Base-by-base conservation (phyloP, 2,797 vertebrate species). In the Distichodus sexfasciatus region DNA sequence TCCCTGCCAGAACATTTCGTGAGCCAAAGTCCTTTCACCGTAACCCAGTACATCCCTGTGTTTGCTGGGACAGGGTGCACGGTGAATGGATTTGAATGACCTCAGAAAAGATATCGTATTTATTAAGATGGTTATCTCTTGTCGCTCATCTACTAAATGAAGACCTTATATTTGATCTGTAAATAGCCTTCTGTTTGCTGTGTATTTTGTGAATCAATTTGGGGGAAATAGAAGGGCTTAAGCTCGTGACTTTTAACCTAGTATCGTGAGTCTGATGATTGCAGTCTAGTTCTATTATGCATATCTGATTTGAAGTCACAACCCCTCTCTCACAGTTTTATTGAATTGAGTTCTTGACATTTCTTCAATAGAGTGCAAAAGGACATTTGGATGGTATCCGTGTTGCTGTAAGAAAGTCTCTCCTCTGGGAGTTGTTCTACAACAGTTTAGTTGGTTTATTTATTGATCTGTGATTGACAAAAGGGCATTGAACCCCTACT, bases 21-120 rank as follows among this genome's bases (percentile, higher is more conserved):
- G 58, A 40, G 14, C 12, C 46, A 66, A 71, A 75, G 54, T 67
- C 21, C 41, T 6, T 28, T 54, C 40, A 48, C 33, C 21, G 14
- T 41, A 46, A 38, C 3, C 9, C 19, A 11, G 7, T 4, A n/a
- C 53, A 43, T 65, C 15, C 17, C 14, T 7, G 26, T 19, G n/a
- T 14, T 66, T 40, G n/a, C 17, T 12, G 36, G 60, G 17, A 17
- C 61, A 55, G 21, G 61, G 61, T 51, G 33, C 40, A 55, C 6
- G 53, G 14, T 31, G 23, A 53, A 3, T 12, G 65, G 24, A 66
- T 29, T 31, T 35, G 66, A 44, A 53, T 26, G 15, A 8, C 26
- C 10, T 47, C 15, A 41, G 24, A 11, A 38, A 29, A 21, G n/a
- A n/a, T n/a, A n/a, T n/a, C n/a, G n/a, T 28, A 51, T 51, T n/a